These are phyloP conservation scores for Petrolisthes manimaculis DNA, from an alignment of 2,888 invertebrate species.

Conservation along the genomic window DNA sequence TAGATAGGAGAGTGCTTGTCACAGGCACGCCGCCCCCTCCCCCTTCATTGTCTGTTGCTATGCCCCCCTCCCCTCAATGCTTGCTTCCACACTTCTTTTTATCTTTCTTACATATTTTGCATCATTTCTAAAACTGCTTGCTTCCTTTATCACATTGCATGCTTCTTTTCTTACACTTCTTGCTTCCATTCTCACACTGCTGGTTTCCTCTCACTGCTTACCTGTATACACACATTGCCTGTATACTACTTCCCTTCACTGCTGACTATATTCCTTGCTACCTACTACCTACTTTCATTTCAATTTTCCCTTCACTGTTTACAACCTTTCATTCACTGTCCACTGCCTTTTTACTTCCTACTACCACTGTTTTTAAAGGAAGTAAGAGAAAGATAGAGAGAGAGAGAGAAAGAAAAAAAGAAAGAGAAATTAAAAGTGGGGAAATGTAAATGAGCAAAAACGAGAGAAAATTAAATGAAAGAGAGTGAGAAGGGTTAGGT, in stretches of 20 bases:
- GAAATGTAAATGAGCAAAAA: not conserved
- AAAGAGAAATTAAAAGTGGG: not conserved
- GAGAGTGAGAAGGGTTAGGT: not conserved
- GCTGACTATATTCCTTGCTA: no score
- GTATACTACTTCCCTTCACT: no score
- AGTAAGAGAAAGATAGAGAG: not conserved
- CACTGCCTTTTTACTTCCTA: no score
- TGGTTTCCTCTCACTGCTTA: no score
- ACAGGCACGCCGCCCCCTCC: not conserved
- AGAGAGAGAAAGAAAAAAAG: no score
- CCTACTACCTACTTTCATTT: not conserved
- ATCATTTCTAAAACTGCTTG: no score
- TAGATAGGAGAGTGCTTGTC: slow-evolving; percentile 37
- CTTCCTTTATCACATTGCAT: no score
- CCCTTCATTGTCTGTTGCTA: not conserved
- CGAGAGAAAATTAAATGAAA: not conserved
- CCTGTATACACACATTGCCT: no score
- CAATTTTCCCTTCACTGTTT: not conserved
- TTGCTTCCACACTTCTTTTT: not conserved
- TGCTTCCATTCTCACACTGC: no score
- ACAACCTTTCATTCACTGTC: not conserved
- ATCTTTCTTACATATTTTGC: no score
- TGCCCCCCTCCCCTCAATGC: not conserved
- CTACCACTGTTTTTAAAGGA: not conserved
- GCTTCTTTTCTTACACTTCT: no score